Conservation (phyloP, 2,797 vertebrate species). For the Pseudochromis fuscus region DNA sequence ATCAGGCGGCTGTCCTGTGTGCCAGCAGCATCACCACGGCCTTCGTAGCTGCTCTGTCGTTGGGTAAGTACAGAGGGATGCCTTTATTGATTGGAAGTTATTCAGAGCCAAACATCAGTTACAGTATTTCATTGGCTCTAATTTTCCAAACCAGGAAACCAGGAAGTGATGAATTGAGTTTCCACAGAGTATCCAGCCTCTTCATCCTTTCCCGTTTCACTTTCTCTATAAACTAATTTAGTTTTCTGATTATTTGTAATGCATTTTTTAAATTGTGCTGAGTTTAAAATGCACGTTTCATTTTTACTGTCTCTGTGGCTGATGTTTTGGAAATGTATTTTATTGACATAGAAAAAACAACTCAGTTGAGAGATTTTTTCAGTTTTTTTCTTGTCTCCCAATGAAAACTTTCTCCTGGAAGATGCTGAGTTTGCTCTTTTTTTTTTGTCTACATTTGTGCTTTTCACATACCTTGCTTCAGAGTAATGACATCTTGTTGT, state of each 20-base stretch:
- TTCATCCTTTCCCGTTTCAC: background rate
- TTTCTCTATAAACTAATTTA: background rate
- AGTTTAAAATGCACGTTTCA: background rate
- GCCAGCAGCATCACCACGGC: conserved; percentile 95
- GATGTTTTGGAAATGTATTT: background rate
- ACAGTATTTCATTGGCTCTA: background rate
- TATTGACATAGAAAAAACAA: background rate
- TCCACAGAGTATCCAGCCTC: background rate
- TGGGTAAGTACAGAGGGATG: conserved; percentile 83
- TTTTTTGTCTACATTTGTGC: background rate
- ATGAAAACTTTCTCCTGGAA: conserved; percentile 12
- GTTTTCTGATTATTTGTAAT: background rate
- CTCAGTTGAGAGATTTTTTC: background rate
- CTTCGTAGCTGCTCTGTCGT: conserved; percentile 91
- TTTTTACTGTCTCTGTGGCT: background rate
- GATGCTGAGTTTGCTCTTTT: background rate
- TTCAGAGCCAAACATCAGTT: background rate
- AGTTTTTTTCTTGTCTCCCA: background rate
- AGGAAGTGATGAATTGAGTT: conserved; percentile 9
- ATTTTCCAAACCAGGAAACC: too few relatives aligned
- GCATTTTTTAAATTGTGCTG: background rate
- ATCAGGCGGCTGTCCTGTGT: conserved; percentile 91
- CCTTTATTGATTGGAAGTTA: background rate
- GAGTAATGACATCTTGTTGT: background rate
- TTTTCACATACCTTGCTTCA: background rate